A percentile compares a stretch with the other conserved stretches of the same genome.
These are phyloP conservation scores for Meiosimyza decipiens DNA, from an alignment of 2,888 invertebrate species.

Conservation along the genomic window DNA sequence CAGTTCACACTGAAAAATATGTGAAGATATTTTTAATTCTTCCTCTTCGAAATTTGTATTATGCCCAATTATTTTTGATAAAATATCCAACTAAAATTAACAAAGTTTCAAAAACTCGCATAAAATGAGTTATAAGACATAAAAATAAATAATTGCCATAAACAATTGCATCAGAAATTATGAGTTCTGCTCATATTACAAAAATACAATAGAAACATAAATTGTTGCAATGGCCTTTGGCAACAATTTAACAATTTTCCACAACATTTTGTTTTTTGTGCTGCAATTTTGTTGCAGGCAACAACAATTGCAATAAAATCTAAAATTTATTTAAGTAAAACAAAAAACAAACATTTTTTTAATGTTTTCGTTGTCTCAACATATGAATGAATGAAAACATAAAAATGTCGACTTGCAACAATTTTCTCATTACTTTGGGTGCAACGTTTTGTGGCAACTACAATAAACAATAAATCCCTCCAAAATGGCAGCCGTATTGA, in stretches of 20 bases:
- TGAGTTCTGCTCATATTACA: not conserved
- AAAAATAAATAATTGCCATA: not conserved
- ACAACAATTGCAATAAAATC: slow-evolving; percentile 21
- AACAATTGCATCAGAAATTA: not conserved
- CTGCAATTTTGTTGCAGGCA: not conserved
- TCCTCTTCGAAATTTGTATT: no score
- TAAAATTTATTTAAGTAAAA: slow-evolving; percentile 22
- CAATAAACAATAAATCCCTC: slow-evolving; percentile 65
- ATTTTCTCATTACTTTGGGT: slow-evolving; percentile 57
- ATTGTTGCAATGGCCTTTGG: slow-evolving; percentile 6
- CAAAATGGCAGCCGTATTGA: slow-evolving; percentile 40
- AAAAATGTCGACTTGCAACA: slow-evolving; percentile 57
- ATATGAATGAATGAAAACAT: slow-evolving; percentile 63
- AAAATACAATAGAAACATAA: not conserved
- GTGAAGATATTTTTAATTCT: no score
- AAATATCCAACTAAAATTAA: no score
- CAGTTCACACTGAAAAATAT: no score
- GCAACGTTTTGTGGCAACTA: slow-evolving; percentile 62
- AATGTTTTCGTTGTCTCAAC: not conserved
- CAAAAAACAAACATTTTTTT: not conserved
- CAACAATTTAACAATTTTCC: slow-evolving; percentile 14
- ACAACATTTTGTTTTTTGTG: not conserved
- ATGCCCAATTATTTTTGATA: no score
- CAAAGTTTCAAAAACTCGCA: no score
- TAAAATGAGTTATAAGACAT: not conserved